Conservation (phyloP, 2,113 vertebrate genomes). For the Dermatemys mawii region DNA sequence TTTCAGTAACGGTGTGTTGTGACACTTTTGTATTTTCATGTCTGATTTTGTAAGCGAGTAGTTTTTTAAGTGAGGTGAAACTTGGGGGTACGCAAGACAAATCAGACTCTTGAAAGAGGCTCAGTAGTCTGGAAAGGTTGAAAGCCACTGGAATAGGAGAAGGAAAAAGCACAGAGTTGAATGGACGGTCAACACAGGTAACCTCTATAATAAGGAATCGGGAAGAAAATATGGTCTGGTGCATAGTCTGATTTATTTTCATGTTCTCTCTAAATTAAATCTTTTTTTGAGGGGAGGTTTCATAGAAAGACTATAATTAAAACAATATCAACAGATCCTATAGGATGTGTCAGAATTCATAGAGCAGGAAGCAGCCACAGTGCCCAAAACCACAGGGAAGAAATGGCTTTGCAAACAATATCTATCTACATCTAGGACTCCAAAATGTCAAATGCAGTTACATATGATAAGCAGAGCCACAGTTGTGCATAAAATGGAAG, state of each 20-base stretch:
- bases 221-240: constrained; percentile 19
- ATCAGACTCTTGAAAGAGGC: too few relatives aligned
- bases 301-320: constrained; percentile 10
- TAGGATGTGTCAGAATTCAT: constrained; percentile 55
- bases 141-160: background rate
- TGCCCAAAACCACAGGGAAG: constrained; percentile 50
- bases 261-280: constrained; percentile 14
- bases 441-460: constrained; percentile 36
- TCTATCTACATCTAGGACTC: constrained; percentile 34
- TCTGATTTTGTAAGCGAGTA: too few relatives aligned
- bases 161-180: background rate
- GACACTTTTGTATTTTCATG: too few relatives aligned
- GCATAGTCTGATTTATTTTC: background rate
- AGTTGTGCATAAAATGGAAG: background rate
- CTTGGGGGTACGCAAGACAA: too few relatives aligned
- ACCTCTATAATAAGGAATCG: background rate
- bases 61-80: too few relatives aligned
- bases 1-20: too few relatives aligned
- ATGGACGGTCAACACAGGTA: background rate
- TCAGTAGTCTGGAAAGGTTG: too few relatives aligned
- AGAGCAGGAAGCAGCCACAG: constrained; percentile 37
- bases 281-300: constrained; percentile 28
- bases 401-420: constrained; percentile 32
- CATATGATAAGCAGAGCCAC: background rate
- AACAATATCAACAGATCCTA: constrained; percentile 35